Evolutionary conservation across 2,888 invertebrate genomes (phyloP), one percentile per base, ranked within the genome.

Genomic region (Ophioninae sp.): DNA sequence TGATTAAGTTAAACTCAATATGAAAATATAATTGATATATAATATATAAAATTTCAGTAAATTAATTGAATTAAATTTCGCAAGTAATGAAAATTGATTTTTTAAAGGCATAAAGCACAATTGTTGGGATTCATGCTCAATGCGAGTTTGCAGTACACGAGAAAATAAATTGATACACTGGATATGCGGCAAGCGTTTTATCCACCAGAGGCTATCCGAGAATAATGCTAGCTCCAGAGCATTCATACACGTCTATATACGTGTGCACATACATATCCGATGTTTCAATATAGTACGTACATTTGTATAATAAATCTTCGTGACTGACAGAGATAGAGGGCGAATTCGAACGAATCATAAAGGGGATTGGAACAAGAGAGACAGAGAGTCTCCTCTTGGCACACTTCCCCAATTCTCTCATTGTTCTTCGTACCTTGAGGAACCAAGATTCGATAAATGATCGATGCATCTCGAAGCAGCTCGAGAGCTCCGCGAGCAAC

Each of bases 391-490:
- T 81, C 75, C 62, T 72, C 85, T 86, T 89, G 90, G 87, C 90
- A 89, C 89, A 90, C 90, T 90, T 90, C 88, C 89, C 90, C 88
- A 90, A 89, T 90, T 90, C 89, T 88, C 85, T 86, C 80, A 88
- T 90, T 89, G 89, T 90, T 89, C 88, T 75, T 88, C 87, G 85
- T 85, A 87, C 83, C 81, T 86, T 73, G 72, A 73, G 83, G 76
- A 56, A 70, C 74, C 70, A 6, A 76, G 77, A 67, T 79, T 79
- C 83, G 76, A 83, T 83, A 62, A 67, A 79, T 79, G 79, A 79
- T 83, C 72, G 83, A 82, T 65, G 65, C 75, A 69, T 41, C 44
- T 50, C 8, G 70, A 73, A 68, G 67, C 83, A 79, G 76, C 76
- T 76, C 79, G 76, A 83, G 72, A 41, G 67, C 62, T 56, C 2